Evolutionary conservation across 2,797 vertebrate species (phyloP).

Genomic region (Harpagifer antarcticus): DNA sequence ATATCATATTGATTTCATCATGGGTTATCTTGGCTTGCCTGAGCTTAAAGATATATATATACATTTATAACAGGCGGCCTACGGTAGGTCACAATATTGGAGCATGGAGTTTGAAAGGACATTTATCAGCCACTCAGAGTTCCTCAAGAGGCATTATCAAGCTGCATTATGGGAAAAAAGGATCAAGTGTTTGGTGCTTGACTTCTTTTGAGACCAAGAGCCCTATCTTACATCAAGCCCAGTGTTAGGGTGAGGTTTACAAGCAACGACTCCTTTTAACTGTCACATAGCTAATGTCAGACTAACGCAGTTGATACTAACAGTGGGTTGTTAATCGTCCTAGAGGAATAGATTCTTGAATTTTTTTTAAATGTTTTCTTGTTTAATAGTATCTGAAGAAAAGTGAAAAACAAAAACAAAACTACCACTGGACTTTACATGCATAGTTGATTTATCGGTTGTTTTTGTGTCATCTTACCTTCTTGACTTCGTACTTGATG

Average conservation of each 20-base stretch:
- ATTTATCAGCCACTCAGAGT: neutral
- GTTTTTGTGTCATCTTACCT: slow-evolving; percentile 80
- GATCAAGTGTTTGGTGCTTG: neutral
- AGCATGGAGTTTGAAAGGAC: neutral
- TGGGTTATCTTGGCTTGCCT: neutral
- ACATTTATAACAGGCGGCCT: too few species aligned
- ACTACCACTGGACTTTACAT: neutral
- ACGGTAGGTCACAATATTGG: neutral
- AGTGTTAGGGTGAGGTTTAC: too few species aligned
- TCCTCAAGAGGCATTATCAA: neutral
- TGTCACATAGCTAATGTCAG: too few species aligned
- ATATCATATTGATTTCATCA: neutral
- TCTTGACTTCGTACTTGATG: slow-evolving; percentile 98
- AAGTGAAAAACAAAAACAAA: neutral
- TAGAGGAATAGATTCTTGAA: neutral
- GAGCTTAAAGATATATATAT: neutral
- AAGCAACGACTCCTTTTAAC: too few species aligned
- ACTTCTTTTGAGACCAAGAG: neutral
- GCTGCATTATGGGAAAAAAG: neutral
- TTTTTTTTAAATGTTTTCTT: neutral
- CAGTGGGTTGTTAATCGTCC: slow-evolving; percentile 1
- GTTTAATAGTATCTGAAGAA: neutral
- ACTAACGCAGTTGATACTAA: neutral
- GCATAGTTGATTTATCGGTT: neutral
- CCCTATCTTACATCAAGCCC: too few species aligned